Conservation (phyloP, 2,797 vertebrate species). For the Pseudochirops cupreus region DNA sequence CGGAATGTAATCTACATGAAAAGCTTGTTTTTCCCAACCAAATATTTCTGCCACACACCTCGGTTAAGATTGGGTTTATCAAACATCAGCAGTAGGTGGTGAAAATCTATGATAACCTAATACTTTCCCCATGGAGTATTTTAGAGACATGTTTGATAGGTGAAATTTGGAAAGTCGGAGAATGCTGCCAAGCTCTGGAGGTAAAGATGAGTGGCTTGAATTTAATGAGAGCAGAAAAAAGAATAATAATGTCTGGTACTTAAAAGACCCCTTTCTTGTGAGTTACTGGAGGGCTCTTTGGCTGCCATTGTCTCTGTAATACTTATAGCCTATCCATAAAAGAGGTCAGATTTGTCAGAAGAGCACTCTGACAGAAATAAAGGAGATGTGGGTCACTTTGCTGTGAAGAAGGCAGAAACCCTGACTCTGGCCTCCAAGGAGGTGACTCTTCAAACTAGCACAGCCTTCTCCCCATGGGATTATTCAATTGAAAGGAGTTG, state of each 20-base stretch:
- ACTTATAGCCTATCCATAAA: conserved; percentile 44
- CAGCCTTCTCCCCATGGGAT: background rate
- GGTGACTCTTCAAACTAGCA: background rate
- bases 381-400: conserved; percentile 20
- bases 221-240: conserved; percentile 66
- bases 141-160: conserved; percentile 68
- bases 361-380: conserved; percentile 32
- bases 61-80: conserved; percentile 54
- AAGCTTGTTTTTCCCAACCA: conserved; percentile 54
- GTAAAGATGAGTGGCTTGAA: conserved; percentile 64
- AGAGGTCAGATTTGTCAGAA: conserved; percentile 40
- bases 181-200: conserved; percentile 58
- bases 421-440: conserved; percentile 27
- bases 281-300: conserved; percentile 44
- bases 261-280: conserved; percentile 66
- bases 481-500: conserved; percentile 20
- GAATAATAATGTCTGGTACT: conserved; percentile 61
- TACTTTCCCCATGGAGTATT: conserved; percentile 63
- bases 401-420: conserved; percentile 40
- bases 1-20: conserved; percentile 57
- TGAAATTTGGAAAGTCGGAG: conserved; percentile 62
- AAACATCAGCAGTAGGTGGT: conserved; percentile 44
- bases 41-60: conserved; percentile 32
- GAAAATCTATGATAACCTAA: conserved; percentile 48
- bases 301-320: conserved; percentile 52